Evolutionary conservation across 2,888 invertebrate species (phyloP).

Genomic region (Hylaea fasciaria): DNA sequence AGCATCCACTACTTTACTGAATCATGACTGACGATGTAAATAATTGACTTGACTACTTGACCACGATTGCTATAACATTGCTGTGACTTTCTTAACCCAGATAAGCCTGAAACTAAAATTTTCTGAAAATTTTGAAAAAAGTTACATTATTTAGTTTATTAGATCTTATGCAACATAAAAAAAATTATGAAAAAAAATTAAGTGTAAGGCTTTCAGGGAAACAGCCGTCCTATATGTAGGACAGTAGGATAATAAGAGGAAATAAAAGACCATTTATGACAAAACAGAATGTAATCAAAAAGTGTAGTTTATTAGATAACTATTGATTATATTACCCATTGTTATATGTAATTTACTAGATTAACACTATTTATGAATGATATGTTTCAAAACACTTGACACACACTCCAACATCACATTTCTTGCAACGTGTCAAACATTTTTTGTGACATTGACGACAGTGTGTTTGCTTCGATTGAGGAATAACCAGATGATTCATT

Average conservation of each 20-base stretch:
- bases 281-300: neutral
- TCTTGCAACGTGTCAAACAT: neutral
- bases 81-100: no score
- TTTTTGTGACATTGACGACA: conserved; percentile 1
- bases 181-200: neutral
- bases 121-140: neutral
- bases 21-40: no score
- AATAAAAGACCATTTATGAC: neutral
- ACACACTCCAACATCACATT: conserved; percentile 3
- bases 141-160: neutral
- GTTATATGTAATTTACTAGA: no score
- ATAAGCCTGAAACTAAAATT: neutral
- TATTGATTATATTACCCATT: no score
- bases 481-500: conserved; percentile 4
- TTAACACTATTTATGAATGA: conserved; percentile 3
- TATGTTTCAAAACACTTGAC: neutral
- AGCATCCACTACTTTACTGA: no score
- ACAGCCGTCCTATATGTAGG: neutral
- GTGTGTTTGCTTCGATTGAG: neutral
- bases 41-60: no score
- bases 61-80: no score
- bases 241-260: neutral
- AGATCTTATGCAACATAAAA: neutral
- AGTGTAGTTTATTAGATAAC: neutral
- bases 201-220: neutral